Evolutionary conservation across 2,113 vertebrate genomes (phyloP), one percentile per base, ranked within the genome.

Genomic region (Prietella phreatophila): DNA sequence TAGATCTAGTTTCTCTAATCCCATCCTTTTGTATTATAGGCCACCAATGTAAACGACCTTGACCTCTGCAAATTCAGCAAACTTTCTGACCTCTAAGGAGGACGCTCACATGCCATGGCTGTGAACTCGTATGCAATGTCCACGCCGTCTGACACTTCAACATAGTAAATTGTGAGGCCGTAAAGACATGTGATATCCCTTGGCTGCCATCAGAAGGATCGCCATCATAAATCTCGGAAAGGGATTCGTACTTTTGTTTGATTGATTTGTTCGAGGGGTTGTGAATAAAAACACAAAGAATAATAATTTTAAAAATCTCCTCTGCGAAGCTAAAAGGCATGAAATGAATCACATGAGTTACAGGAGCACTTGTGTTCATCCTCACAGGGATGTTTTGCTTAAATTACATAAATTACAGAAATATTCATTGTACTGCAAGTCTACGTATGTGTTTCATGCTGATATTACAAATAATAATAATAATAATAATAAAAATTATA

Each of bases 71-170:
- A 69, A 82, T 55, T 17, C 65, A 50, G 27, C 17, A 6, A 55
- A 65, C 71, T 71, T 60, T 83, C 83, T 87, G 86, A 88, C 91
- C 89, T 89, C 88, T 79, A 79, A 75, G 82, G 75, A 88, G 75
- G 65, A 55, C 60, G 55, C 73, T 53, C 67, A 33, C 71, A 85
- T 85, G 33, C 81, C 83, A 56, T 42, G 71, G 79, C 67, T 60
- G 33, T 63, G 76, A 67, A 75, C 60, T 69, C 33, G 27, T 65
- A 65, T 10, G 53, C 78, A 47, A 87, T 36, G 50, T 47, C 61
- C 58, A 73, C 36, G 6, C 1, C 20, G 73, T 87, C 82, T 75
- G 56, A 85, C 69, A 85, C 80, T 79, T 80, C n/a, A 80, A 83
- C 86, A 75, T 60, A 87, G 86, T 89, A 91, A 91, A 60, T 84